A percentile compares a stretch with the other conserved stretches of the same genome.
Evolutionary conservation across 2,888 invertebrate genomes (phyloP).

Genomic region (Ametastegia equiseti): DNA sequence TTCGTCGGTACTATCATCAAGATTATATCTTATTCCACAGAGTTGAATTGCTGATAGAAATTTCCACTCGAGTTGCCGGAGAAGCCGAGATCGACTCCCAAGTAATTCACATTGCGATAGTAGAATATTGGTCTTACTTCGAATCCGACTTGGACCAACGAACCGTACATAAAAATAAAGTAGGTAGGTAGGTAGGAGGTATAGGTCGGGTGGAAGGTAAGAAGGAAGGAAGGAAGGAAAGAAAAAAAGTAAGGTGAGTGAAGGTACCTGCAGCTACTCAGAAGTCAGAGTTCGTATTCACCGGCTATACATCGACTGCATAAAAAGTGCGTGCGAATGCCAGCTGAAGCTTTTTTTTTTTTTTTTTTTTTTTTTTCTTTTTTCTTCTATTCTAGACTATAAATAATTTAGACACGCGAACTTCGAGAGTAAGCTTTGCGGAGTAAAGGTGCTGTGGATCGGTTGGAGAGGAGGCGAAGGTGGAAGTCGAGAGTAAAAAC

Average conservation of each 20-base stretch:
- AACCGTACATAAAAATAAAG: constrained; percentile 31
- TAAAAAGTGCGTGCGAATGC: background rate
- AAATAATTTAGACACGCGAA: background rate
- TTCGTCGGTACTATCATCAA: background rate
- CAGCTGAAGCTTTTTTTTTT: background rate
- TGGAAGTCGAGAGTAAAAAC: background rate
- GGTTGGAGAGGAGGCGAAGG: background rate
- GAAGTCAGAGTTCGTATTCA: background rate
- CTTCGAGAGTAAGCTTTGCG: constrained; percentile 15
- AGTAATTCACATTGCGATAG: constrained; percentile 38
- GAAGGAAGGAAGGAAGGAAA: no score
- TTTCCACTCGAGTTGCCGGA: constrained; percentile 29
- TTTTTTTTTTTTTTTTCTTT: no score
- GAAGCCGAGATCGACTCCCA: constrained; percentile 33
- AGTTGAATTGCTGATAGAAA: constrained; percentile 41
- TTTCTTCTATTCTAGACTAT: background rate
- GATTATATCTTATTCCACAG: constrained; percentile 22
- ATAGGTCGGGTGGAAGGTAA: no score
- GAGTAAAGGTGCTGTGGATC: background rate
- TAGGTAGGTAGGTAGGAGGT: background rate
- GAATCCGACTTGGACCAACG: constrained; percentile 24
- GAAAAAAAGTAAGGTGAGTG: no score
- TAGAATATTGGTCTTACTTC: constrained; percentile 26
- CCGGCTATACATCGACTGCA: background rate
- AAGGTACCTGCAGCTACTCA: background rate